Evolutionary conservation across 2,888 invertebrate species (phyloP), one percentile per base, ranked within the genome.

Genomic region (Yponomeuta sedellus): DNA sequence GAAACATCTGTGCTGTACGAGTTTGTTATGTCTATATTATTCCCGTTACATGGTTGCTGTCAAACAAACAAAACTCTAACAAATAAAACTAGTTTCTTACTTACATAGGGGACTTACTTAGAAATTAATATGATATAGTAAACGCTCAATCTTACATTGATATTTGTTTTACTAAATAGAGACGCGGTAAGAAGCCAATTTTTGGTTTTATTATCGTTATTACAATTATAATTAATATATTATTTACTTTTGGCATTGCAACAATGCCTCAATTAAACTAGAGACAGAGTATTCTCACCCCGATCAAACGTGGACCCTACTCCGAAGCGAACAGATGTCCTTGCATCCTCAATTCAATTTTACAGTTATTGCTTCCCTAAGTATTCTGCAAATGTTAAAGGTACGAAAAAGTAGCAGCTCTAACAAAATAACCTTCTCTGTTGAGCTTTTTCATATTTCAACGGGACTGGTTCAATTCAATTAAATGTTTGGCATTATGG

Each of bases 181-280:
- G 85, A 86, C 78, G 83, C 79, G 74, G 77, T 81, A 79, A 82
- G 78, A 89, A 89, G 88, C 87, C 84, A 82, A 85, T 88, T 83
- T 89, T 89, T 87, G 86, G 88, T 86, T 86, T 76, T 74, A 73
- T 76, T 75, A 77, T 74, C 73, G 73, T 71, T 73, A 72, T 71
- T 71, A 69, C 3, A 58, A 39, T 64, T 57, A 52, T 74, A 73
- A 76, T 75, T 73, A 72, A 71, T 64, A 66, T 64, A 34, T 66
- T 58, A 39, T 62, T 6, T 56, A 34, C 44, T 52, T 52, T 22
- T 34, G 58, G 69, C 72, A 71, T 76, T 74, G 76, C 72, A 76
- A 78, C 82, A 85, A 86, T 79, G 81, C 81, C 81, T 63, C 44
- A 65, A 64, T 79, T 77, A 80, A 66, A 73, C 81, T 80, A 82